Percentiles rank a stretch among this genome's conserved stretches.
Conservation (phyloP, 2,113 vertebrate genomes). For the Bos taurus region ARS-UCD2.0 NC_037350.1:52302501-52303000, state of each 20-base stretch:
- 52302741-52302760: neutral
- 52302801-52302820: neutral
- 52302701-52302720: neutral
- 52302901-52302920: neutral
- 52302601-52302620: neutral
- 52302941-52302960: neutral
- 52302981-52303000: neutral
- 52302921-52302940: neutral
- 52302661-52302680: neutral
- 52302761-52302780: neutral
- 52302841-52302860: neutral
- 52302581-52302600: neutral
- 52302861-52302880: neutral
- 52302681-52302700: neutral
- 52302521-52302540: neutral
- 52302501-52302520: neutral
- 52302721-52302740: neutral
- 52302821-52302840: neutral
- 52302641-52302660: neutral
- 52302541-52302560: neutral
- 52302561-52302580: neutral
- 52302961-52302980: constrained; percentile 22
- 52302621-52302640: neutral
- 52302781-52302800: neutral
- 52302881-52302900: neutral